Evolutionary conservation across 2,888 invertebrate species (phyloP).

Genomic region (Drosophila lacicola): DNA sequence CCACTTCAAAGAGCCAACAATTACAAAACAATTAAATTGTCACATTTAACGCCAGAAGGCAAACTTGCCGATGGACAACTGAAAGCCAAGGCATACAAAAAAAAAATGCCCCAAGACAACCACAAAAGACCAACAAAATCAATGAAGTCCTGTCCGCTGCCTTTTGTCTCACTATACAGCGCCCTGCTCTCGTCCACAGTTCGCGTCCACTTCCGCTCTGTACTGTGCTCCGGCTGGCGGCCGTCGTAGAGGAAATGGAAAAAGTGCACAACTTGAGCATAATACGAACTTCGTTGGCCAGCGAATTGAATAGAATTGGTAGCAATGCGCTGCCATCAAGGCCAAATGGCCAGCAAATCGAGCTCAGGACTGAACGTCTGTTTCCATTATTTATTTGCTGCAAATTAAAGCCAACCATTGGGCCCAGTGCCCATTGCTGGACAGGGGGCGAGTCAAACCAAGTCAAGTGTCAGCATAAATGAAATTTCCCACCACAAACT

Average conservation of each 20-base stretch:
- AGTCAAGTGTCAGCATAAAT: constrained; percentile 82
- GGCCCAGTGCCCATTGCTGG: not conserved
- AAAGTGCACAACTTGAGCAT: constrained; percentile 69
- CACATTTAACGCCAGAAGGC: constrained; percentile 54
- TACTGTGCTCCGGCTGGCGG: constrained; percentile 32
- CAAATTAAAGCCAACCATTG: constrained; percentile 66
- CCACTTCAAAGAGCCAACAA: constrained; percentile 60
- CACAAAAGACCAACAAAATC: constrained; percentile 56
- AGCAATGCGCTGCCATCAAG: constrained; percentile 50
- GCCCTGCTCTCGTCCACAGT: constrained; percentile 2
- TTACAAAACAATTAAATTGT: constrained; percentile 80
- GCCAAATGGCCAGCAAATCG: constrained; percentile 68
- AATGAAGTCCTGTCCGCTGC: constrained; percentile 39
- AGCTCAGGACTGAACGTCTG: constrained; percentile 60
- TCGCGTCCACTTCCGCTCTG: constrained; percentile 48
- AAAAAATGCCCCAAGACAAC: constrained; percentile 33
- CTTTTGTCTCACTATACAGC: constrained; percentile 35
- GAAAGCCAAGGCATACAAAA: constrained; percentile 7
- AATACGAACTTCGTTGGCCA: constrained; percentile 58
- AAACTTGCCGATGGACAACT: constrained; percentile 35
- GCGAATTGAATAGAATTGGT: constrained; percentile 49
- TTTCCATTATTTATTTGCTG: constrained; percentile 77
- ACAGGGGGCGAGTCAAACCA: constrained; percentile 45
- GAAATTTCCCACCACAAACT: constrained; percentile 82
- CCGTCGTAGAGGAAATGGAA: constrained; percentile 59